phyloP scores from a whole-genome alignment of 2,113 vertebrate species.

The Oxyura jamaicensis region DNA sequence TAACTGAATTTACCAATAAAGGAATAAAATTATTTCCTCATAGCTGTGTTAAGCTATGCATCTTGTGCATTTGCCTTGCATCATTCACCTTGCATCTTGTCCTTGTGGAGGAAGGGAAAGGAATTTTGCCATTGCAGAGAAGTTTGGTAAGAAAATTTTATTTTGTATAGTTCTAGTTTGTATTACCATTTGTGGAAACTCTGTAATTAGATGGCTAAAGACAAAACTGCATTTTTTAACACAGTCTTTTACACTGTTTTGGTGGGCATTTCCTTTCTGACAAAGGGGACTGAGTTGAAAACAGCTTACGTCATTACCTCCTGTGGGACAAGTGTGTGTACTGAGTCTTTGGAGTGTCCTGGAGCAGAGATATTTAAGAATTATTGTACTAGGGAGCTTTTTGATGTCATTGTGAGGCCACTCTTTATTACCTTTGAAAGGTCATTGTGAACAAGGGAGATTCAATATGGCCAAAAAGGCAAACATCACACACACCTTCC shows the following conservation, averaged over 20 bases:
- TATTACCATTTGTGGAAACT: not conserved
- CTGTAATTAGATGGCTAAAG: not conserved
- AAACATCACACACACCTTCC: not conserved
- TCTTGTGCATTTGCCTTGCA: no score
- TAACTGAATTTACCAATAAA: not conserved
- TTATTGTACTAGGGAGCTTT: not conserved
- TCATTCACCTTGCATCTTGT: not conserved
- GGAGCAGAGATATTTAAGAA: not conserved
- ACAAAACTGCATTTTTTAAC: not conserved
- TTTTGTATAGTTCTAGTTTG: not conserved
- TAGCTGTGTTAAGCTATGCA: not conserved
- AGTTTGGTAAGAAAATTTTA: not conserved
- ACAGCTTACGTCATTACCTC: not conserved
- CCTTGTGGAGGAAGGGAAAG: not conserved
- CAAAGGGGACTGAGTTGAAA: not conserved
- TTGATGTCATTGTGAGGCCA: not conserved
- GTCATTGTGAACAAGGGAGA: not conserved
- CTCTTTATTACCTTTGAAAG: not conserved
- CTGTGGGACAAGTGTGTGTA: not conserved
- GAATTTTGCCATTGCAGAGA: not conserved
- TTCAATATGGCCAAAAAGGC: not conserved
- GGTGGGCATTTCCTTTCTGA: not conserved
- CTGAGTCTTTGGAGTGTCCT: not conserved
- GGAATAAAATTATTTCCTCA: not conserved
- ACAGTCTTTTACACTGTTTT: not conserved